phyloP scores from a whole-genome alignment of 1,140 invertebrate species.

The Stratiolaelaps scimitus region DNA sequence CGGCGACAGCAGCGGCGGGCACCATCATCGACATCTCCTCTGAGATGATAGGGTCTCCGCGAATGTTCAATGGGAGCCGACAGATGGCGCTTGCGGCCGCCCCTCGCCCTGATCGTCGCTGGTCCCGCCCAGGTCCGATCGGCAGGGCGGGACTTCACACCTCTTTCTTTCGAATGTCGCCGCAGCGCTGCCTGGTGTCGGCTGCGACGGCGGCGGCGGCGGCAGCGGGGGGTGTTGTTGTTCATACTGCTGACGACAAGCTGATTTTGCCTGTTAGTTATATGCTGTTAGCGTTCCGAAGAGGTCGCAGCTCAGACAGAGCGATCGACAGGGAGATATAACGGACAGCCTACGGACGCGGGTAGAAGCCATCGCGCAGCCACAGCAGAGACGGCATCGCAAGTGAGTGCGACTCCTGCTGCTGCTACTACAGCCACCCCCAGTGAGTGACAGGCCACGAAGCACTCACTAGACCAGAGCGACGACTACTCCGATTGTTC shows the following conservation, averaged over 20 bases:
- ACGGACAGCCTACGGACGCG: too few species aligned
- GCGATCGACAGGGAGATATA: too few species aligned
- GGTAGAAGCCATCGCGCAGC: too few species aligned
- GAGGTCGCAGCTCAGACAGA: not conserved
- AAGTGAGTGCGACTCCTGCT: constrained; percentile 2
- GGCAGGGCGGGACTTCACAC: constrained; percentile 26
- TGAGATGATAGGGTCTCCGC: too few species aligned
- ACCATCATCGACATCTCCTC: too few species aligned
- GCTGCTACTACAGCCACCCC: constrained; percentile 3
- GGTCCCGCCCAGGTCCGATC: not conserved
- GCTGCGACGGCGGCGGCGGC: not conserved
- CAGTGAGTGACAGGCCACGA: constrained; percentile 10
- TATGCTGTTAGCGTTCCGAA: constrained; percentile 28
- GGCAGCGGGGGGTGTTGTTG: constrained; percentile 11
- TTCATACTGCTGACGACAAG: constrained; percentile 29
- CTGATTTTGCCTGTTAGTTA: constrained; percentile 29
- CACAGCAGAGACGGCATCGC: too few species aligned
- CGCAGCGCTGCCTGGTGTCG: not conserved
- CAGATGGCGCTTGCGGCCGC: too few species aligned
- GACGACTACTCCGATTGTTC: not conserved
- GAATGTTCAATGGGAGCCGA: too few species aligned
- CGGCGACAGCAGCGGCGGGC: too few species aligned
- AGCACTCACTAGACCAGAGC: not conserved
- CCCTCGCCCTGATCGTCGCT: too few species aligned
- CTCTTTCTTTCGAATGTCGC: constrained; percentile 8